Evolutionary conservation across 1,140 invertebrate species (phyloP).

Genomic region (Lasioglossum albipes): DNA sequence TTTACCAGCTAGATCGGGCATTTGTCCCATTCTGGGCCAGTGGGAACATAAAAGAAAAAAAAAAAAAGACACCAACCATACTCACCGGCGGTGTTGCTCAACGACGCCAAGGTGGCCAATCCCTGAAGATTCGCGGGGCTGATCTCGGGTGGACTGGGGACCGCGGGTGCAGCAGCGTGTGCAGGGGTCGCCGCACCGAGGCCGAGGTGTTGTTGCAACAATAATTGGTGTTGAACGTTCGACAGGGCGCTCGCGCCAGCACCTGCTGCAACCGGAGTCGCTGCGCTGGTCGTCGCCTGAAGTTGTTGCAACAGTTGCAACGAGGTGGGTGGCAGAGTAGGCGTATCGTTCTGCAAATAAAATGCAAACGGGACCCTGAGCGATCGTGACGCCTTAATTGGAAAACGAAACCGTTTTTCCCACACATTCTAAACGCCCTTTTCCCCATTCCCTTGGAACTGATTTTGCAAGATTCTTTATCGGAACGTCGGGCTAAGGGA

Average conservation of each 20-base stretch:
- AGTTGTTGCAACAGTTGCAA: slow-evolving; percentile 89
- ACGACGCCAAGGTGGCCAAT: slow-evolving; percentile 82
- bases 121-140: slow-evolving; percentile 83
- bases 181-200: slow-evolving; percentile 78
- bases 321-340: slow-evolving; percentile 84
- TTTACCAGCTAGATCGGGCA: no score
- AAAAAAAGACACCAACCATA: slow-evolving; percentile 74
- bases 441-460: no score
- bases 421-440: not conserved
- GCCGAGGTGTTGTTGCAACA: slow-evolving; percentile 86
- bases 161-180: slow-evolving; percentile 71
- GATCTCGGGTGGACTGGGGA: slow-evolving; percentile 79
- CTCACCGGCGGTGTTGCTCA: slow-evolving; percentile 76
- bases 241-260: slow-evolving; percentile 74
- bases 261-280: slow-evolving; percentile 73
- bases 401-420: not conserved
- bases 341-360: slow-evolving; percentile 80
- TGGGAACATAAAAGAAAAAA: slow-evolving; percentile 9
- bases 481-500: no score
- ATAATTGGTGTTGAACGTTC: slow-evolving; percentile 78
- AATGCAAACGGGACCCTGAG: not conserved
- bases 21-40: no score
- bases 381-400: not conserved
- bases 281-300: slow-evolving; percentile 84
- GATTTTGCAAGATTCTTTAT: not conserved